These are phyloP conservation scores for Actinostola sp. DNA, from an alignment of 92 coral and sea anemone species.

Conservation along the genomic window DNA sequence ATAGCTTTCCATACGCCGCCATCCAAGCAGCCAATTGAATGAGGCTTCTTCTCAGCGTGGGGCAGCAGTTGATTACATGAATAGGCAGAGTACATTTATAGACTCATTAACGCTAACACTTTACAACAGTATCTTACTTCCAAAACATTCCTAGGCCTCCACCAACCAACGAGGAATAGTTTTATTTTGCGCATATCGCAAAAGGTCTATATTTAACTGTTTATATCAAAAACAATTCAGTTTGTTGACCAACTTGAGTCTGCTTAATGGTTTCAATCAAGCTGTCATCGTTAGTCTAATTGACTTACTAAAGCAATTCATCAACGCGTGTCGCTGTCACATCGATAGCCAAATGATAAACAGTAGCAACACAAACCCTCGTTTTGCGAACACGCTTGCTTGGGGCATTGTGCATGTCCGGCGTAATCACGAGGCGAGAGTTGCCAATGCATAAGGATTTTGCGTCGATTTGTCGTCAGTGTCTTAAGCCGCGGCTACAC, in stretches of 20 bases:
- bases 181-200: no score
- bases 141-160: neutral
- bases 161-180: neutral
- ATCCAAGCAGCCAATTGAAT: constrained; percentile 12
- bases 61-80: constrained; percentile 6
- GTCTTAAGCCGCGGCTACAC: no score
- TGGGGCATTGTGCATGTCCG: no score
- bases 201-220: no score
- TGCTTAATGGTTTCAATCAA: constrained; percentile 18
- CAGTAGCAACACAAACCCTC: neutral
- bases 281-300: constrained; percentile 41
- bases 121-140: neutral
- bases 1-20: constrained; percentile 49
- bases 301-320: constrained; percentile 40
- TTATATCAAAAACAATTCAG: neutral
- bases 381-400: neutral
- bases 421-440: no score
- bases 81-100: constrained; percentile 11
- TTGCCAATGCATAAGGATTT: no score
- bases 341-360: constrained; percentile 15
- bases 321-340: constrained; percentile 32
- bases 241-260: constrained; percentile 6
- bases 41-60: constrained; percentile 20
- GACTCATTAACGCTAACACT: constrained; percentile 14
- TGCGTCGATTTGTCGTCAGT: no score